Percentiles rank a stretch among this genome's conserved stretches.
phyloP scores from a whole-genome alignment of 2,888 invertebrate genomes.

The Lucinisca nassula region DNA sequence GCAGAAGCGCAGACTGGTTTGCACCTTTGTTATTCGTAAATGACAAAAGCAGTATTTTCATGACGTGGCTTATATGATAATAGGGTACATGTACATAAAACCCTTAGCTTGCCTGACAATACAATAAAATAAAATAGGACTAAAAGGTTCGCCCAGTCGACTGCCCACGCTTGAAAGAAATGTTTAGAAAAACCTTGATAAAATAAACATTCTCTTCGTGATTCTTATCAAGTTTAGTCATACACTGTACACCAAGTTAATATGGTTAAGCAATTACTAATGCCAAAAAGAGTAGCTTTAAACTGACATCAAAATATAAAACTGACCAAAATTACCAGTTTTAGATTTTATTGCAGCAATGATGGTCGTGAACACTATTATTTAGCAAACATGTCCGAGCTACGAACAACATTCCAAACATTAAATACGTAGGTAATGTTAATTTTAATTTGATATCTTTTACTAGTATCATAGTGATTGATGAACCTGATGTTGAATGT shows the following conservation, averaged over 20 bases:
- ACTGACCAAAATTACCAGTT: neutral
- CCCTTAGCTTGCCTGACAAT: neutral
- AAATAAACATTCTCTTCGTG: neutral
- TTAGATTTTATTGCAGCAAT: neutral
- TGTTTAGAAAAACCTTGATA: neutral
- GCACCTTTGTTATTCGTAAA: too few species aligned
- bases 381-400: neutral
- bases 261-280: neutral
- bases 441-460: neutral
- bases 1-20: too few species aligned
- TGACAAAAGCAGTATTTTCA: too few species aligned
- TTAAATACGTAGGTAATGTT: neutral
- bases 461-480: neutral
- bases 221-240: slow-evolving; percentile 4
- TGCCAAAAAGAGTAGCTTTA: neutral
- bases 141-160: neutral
- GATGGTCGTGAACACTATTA: neutral
- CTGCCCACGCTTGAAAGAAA: slow-evolving; percentile 15
- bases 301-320: neutral
- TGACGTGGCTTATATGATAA: neutral
- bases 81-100: neutral
- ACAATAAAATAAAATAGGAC: slow-evolving; percentile 5
- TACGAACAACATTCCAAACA: neutral
- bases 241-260: neutral
- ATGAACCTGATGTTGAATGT: neutral